phyloP scores from a whole-genome alignment of 2,797 vertebrate species.

The Spizella passerina region DNA sequence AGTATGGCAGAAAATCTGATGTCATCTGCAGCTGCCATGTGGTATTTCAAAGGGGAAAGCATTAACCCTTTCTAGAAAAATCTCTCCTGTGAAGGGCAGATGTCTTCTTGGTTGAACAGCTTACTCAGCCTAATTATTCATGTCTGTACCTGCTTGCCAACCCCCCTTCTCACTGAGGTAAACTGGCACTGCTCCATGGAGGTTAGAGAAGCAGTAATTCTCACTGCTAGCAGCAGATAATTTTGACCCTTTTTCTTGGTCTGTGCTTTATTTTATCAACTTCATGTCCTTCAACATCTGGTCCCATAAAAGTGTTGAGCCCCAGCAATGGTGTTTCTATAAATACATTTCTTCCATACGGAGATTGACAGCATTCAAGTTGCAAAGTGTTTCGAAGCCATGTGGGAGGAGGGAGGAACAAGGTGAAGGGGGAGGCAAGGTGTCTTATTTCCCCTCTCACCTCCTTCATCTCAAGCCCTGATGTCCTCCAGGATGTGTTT shows the following conservation, averaged over 20 bases:
- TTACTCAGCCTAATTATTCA: not conserved
- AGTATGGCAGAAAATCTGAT: conserved; percentile 61
- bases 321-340: conserved; percentile 54
- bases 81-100: not conserved
- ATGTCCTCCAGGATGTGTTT: conserved; percentile 49
- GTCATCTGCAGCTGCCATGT: conserved; percentile 41
- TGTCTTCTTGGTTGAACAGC: not conserved
- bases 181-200: not conserved
- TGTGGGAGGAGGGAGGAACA: conserved; percentile 31
- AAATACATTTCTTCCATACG: conserved; percentile 60
- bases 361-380: conserved; percentile 51
- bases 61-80: conserved; percentile 38
- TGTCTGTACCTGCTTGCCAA: not conserved
- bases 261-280: not conserved
- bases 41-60: conserved; percentile 15
- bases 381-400: not conserved
- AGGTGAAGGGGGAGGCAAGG: conserved; percentile 32
- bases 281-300: not conserved
- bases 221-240: not conserved
- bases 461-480: conserved; percentile 47
- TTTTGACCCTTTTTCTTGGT: not conserved
- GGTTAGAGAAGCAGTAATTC: not conserved
- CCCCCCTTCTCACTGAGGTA: not conserved
- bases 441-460: conserved; percentile 69
- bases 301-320: not conserved